phyloP scores from a whole-genome alignment of 2,113 vertebrate genomes.

The Ranitomeya imitator region DNA sequence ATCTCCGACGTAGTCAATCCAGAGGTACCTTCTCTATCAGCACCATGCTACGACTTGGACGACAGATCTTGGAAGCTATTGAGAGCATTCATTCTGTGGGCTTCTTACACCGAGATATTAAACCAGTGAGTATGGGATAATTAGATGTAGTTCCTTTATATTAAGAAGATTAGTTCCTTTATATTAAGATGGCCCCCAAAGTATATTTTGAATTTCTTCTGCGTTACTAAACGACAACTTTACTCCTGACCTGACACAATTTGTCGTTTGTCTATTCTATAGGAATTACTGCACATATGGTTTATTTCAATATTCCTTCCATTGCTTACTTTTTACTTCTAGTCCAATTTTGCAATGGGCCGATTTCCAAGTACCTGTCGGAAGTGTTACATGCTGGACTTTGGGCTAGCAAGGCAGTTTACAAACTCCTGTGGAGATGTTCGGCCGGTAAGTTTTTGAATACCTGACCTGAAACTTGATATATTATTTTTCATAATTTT shows the following conservation, averaged over 20 bases:
- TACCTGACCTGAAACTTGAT: background rate
- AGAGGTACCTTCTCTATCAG: constrained; percentile 94
- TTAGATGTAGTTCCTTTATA: background rate
- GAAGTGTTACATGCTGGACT: constrained; percentile 98
- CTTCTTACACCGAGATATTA: constrained; percentile 97
- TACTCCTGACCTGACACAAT: background rate
- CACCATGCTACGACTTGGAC: constrained; percentile 91
- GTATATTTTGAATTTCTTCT: background rate
- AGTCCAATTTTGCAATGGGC: constrained; percentile 99
- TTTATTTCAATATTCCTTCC: background rate
- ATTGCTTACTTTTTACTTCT: constrained; percentile 61
- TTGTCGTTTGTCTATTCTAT: background rate
- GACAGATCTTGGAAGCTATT: constrained; percentile 94
- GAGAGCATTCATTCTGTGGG: constrained; percentile 98
- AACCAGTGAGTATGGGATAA: constrained; percentile 81
- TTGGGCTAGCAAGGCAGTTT: constrained; percentile 96
- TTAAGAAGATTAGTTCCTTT: background rate
- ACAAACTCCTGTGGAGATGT: constrained; percentile 98
- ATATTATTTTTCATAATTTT: background rate
- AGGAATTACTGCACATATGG: background rate
- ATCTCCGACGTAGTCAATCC: constrained; percentile 91
- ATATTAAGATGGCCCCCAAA: background rate
- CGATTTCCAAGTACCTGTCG: constrained; percentile 95
- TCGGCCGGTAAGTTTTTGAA: constrained; percentile 85
- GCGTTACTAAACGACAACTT: no score